phyloP scores from a whole-genome alignment of 1,140 invertebrate species.

The Zophobas morio region DNA sequence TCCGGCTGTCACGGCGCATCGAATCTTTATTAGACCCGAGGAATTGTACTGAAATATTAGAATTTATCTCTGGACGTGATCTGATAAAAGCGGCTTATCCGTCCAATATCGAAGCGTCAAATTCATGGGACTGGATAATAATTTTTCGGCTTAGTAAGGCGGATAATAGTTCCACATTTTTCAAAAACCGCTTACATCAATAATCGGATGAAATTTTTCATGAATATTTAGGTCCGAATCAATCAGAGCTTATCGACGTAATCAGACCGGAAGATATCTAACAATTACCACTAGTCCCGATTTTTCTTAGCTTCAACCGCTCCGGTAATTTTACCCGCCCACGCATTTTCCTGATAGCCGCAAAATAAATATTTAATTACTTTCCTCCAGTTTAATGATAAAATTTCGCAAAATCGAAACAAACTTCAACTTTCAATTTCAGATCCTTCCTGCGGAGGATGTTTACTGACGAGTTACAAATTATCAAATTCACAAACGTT shows the following conservation, averaged over 20 bases:
- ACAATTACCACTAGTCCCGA: too few species aligned
- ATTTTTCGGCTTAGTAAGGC: slow-evolving; percentile 32
- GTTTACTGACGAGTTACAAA: slow-evolving; percentile 20
- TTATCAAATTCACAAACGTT: slow-evolving; percentile 13
- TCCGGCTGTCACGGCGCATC: slow-evolving; percentile 16
- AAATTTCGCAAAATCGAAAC: slow-evolving; percentile 11
- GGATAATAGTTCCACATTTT: slow-evolving; percentile 27
- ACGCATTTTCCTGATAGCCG: background rate
- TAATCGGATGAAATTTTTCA: slow-evolving; percentile 21
- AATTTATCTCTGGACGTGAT: slow-evolving; percentile 41
- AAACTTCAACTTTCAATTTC: slow-evolving; percentile 12
- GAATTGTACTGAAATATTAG: slow-evolving; percentile 42
- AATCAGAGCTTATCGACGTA: too few species aligned
- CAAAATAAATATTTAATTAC: slow-evolving; percentile 12
- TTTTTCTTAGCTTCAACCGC: too few species aligned
- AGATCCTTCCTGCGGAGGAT: slow-evolving; percentile 2
- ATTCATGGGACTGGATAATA: slow-evolving; percentile 39
- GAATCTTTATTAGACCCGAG: slow-evolving; percentile 37
- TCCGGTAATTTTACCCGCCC: too few species aligned
- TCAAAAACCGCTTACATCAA: slow-evolving; percentile 6
- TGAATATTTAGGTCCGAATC: background rate
- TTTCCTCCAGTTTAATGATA: slow-evolving; percentile 1
- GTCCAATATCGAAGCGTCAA: slow-evolving; percentile 39
- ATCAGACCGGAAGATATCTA: too few species aligned
- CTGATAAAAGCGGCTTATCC: slow-evolving; percentile 42